Base-by-base conservation (phyloP, 2,797 vertebrate species). In the Loriculus beryllinus region DNA sequence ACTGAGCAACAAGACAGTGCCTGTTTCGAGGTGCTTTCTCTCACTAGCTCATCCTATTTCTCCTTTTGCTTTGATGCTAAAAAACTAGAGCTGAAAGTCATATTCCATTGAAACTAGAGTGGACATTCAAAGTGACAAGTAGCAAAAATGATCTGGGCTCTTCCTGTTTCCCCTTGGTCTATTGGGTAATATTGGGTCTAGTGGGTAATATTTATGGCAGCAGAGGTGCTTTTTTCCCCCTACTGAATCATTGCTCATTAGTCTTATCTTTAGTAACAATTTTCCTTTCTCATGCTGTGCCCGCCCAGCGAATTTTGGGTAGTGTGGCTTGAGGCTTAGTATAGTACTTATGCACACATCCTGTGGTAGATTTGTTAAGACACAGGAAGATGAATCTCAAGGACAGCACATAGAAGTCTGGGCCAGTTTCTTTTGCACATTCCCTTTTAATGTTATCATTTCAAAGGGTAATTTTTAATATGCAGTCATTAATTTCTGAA, bases 241-340 rank as follows among this genome's bases (percentile, higher is more conserved):
- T 2, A 11, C 28, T 64, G 57, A 91, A 68, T 92, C 62, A 62
- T 25, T 91, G 60, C 72, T 91, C 59, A 39, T 93, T 94, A 90
- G 59, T 40, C 19, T 88, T 83, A 69, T 72, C 85, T 93, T 93
- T 88, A 71, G 64, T 28, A 78, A 81, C n/a, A 81, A 64, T 94
- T 92, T 88, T 35, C 47, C 35, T 83, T 90, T 56, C 65, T 81
- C 49, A 37, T 45, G 70, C 69, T 93, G 57, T 79, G 49, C 72
- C 78, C 63, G 28, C 42, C 69, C 45, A 37, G 63, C 68, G 85
- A 94, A 29, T 93, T 54, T 64, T 64, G 45, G 63, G 51, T 72
- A 86, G 47, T 0, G 3, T 15, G n/a, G 23, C 45, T 93, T 68
- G 54, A 49, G 70, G 57, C 74, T 81, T 7, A 2, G 22, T 14